A percentile compares a stretch with the other conserved stretches of the same genome.
Evolutionary conservation across 2,113 vertebrate genomes (phyloP).

Genomic region (Dendrocopos noguchii): DNA sequence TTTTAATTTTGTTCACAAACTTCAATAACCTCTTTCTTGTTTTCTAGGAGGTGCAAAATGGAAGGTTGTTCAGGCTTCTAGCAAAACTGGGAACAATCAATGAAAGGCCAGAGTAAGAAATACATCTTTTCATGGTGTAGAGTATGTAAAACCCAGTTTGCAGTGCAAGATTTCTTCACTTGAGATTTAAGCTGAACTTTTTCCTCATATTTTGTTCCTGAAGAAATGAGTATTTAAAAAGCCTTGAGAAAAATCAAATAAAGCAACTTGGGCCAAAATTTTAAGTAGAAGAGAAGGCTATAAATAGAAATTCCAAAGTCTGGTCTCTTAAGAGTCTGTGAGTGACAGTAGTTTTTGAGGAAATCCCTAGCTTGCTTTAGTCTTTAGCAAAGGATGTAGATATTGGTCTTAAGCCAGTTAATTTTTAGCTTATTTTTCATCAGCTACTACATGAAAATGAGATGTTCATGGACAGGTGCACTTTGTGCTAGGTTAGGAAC

Average conservation of each 20-base stretch:
- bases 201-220: not conserved
- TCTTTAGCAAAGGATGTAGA: not conserved
- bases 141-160: not conserved
- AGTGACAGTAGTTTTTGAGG: not conserved
- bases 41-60: conserved; percentile 96
- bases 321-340: not conserved
- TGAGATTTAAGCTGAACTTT: not conserved
- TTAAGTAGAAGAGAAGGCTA: not conserved
- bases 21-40: conserved; percentile 51
- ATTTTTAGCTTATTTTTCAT: not conserved
- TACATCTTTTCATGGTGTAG: conserved; percentile 36
- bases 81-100: conserved; percentile 99
- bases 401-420: not conserved
- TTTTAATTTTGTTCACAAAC: not conserved
- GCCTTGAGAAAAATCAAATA: not conserved
- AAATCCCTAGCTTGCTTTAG: not conserved
- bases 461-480: not conserved
- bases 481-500: too few species aligned
- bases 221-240: not conserved
- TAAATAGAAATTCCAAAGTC: not conserved
- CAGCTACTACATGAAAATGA: not conserved
- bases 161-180: not conserved
- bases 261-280: not conserved
- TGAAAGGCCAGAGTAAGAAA: conserved; percentile 96
- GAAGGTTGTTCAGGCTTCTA: conserved; percentile 96